Conservation (phyloP, 2,888 invertebrate genomes). For the Eustalomyia histrio region DNA sequence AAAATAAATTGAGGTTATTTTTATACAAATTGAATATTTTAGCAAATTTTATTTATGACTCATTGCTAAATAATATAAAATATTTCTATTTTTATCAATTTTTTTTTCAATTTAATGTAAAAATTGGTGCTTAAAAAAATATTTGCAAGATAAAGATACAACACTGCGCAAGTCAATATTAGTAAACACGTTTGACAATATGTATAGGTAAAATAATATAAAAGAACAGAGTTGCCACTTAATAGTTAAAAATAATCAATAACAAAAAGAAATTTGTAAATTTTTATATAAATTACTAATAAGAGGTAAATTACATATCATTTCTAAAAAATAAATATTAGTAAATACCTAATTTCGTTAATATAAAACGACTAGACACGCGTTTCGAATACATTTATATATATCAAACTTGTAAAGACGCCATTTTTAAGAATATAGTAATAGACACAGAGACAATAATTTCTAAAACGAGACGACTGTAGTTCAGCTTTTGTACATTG, state of each 20-base stretch:
- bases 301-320: too few species aligned
- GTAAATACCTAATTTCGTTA: too few species aligned
- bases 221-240: conserved; percentile 34
- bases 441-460: conserved; percentile 25
- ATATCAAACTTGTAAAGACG: conserved; percentile 34
- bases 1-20: background rate
- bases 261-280: background rate
- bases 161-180: conserved; percentile 70
- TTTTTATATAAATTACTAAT: too few species aligned
- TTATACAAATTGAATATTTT: conserved; percentile 12
- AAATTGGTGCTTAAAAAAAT: conserved; percentile 3
- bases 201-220: background rate
- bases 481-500: background rate
- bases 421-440: conserved; percentile 59
- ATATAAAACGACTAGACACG: conserved; percentile 20
- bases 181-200: conserved; percentile 55
- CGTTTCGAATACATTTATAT: conserved; percentile 38
- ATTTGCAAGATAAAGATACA: conserved; percentile 47
- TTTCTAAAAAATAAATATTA: too few species aligned
- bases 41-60: conserved; percentile 17
- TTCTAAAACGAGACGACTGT: conserved; percentile 40
- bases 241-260: conserved; percentile 17
- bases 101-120: conserved; percentile 25
- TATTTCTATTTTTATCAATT: conserved; percentile 33
- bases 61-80: conserved; percentile 9